Evolutionary conservation across 2,113 vertebrate genomes (phyloP), one percentile per base, ranked within the genome.

Genomic region (Sorex araneus): DNA sequence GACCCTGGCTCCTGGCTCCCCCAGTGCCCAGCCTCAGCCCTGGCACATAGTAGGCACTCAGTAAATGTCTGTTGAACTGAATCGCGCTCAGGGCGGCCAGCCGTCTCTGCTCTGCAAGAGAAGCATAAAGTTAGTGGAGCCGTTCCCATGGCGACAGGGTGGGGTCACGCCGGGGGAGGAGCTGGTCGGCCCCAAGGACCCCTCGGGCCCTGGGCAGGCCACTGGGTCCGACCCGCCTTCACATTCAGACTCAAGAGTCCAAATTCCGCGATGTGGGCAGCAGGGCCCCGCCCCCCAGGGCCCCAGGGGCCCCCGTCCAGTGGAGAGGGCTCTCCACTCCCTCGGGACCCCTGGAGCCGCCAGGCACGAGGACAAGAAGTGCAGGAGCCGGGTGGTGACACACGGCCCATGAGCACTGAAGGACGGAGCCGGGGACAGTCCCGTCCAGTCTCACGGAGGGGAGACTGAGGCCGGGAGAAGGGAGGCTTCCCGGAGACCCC

Each of bases 1-100:
- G 21, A 70, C 54, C 54, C 81, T 84, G 34, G 57, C 82, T 43
- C 47, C 76, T 36, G 79, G 85, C 91, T 32, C 50, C 81, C 94
- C 95, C 91, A 77, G 95, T 97, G 95, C 95, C 95, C 81, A 97
- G 96, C 95, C 96, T 96, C 93, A 95, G 96, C 95, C 96, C 96
- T 96, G 95, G 96, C 94, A 84, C 96, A 97, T 97, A 96, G 96
- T 97, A 97, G 96, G 96, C 96, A 94, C 96, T 97, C 96, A 96
- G 96, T 97, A 97, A 97, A 97, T 97, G 96, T 97, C 96, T 97
- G 96, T 97, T 97, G 96, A 97, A 97, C 95, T 97, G 96, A 97
- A 97, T 96, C 96, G 95, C 93, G 96, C 96, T 96, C 96, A 96
- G 96, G 96, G 95, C 84, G 84, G 96, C 94, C 96, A 94, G 96